Evolutionary conservation across 1,140 invertebrate genomes (phyloP).

Genomic region (Bombus soroeensis): DNA sequence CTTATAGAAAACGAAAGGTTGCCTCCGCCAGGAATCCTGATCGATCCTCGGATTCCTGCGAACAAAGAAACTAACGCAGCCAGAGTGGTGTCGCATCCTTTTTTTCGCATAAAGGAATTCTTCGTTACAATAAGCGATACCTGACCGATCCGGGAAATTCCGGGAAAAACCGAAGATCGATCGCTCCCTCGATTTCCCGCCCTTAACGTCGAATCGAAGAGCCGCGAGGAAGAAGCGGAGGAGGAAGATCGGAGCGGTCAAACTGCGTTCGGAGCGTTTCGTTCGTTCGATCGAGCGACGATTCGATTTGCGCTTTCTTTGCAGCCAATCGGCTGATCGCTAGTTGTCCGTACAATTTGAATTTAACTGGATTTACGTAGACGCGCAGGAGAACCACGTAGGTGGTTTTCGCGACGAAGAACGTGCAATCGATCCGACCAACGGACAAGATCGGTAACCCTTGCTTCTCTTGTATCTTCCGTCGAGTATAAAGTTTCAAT

Average conservation of each 20-base stretch:
- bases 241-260: background rate
- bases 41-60: constrained; percentile 23
- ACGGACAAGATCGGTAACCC: constrained; percentile 36
- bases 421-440: background rate
- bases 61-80: constrained; percentile 31
- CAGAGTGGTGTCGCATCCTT: background rate
- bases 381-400: no score
- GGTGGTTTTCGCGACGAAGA: no score
- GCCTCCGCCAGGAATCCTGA: constrained; percentile 1
- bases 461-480: background rate
- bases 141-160: constrained; percentile 43
- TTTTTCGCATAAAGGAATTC: constrained; percentile 34
- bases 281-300: background rate
- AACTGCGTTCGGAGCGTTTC: background rate
- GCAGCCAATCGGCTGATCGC: rapidly evolving
- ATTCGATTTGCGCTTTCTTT: background rate
- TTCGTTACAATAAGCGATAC: constrained; percentile 26
- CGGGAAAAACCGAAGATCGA: constrained; percentile 7
- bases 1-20: constrained; percentile 14
- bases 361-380: no score
- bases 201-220: background rate
- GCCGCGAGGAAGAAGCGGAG: background rate
- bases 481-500: constrained; percentile 61
- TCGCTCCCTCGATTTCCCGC: background rate
- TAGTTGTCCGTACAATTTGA: rapidly evolving